phyloP scores from a whole-genome alignment of 2,888 invertebrate species.

The Pollenia angustigena region DNA sequence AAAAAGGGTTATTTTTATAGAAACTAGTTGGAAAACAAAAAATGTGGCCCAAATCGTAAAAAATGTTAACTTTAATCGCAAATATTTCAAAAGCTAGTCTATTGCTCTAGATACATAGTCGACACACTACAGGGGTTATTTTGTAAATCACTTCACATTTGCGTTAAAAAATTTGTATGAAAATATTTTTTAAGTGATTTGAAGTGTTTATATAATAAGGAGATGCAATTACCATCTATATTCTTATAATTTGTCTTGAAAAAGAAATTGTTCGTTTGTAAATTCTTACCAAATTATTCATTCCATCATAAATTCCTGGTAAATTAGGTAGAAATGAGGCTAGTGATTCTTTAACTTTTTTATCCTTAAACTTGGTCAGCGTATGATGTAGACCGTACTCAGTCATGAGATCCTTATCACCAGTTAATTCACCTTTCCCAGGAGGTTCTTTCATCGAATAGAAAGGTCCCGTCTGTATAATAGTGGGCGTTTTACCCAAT shows the following conservation, averaged over 20 bases:
- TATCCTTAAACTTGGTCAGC: conserved; percentile 98
- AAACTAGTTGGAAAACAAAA: no score
- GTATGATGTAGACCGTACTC: conserved; percentile 98
- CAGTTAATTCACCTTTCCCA: conserved; percentile 96
- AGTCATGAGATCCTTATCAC: conserved; percentile 98
- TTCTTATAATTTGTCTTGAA: no score
- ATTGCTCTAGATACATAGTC: no score
- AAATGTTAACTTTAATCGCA: no score
- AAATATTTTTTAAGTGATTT: no score
- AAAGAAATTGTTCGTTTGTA: not conserved
- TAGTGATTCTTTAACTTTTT: conserved; percentile 96
- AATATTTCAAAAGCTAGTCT: no score
- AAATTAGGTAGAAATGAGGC: conserved; percentile 97
- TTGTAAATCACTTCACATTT: not conserved
- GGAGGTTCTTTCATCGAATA: conserved; percentile 99
- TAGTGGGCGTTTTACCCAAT: conserved; percentile 97
- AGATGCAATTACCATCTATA: no score
- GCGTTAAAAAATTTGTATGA: not conserved
- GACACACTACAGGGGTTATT: no score
- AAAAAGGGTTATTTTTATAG: no score
- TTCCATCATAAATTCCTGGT: conserved; percentile 97
- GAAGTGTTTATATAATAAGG: no score
- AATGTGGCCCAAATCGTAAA: no score
- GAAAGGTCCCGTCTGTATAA: conserved; percentile 98
- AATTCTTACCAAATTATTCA: conserved; percentile 88